These are phyloP conservation scores for Euura lappo DNA, from an alignment of 1,140 invertebrate genomes.

Conservation along the genomic window DNA sequence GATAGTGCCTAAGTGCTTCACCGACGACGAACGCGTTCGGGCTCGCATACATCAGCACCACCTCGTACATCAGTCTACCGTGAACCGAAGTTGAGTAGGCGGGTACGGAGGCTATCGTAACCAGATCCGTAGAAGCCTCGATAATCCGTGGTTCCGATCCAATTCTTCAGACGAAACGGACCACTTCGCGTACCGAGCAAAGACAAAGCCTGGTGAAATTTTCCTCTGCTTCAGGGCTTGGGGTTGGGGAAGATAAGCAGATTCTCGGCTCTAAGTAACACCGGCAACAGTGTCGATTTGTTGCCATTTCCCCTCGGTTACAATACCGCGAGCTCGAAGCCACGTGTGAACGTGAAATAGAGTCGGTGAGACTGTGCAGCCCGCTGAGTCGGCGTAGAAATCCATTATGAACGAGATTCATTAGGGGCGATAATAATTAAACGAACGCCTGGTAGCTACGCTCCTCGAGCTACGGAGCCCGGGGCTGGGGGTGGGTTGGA, in stretches of 20 bases:
- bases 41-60: no score
- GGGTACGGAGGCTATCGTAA: not conserved
- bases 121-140: not conserved
- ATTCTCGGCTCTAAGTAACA: not conserved
- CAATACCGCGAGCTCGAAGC: slow-evolving; percentile 23
- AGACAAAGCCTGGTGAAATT: not conserved
- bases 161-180: not conserved
- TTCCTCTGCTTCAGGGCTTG: no score
- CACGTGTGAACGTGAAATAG: not conserved
- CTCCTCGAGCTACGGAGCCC: not conserved
- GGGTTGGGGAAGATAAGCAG: not conserved
- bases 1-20: slow-evolving; percentile 1
- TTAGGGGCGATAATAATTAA: slow-evolving; percentile 46
- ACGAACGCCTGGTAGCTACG: slow-evolving; percentile 36
- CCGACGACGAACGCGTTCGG: not conserved
- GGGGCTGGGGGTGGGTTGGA: no score
- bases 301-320: not conserved
- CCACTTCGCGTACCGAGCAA: not conserved
- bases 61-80: not conserved
- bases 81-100: not conserved
- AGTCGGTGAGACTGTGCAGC: no score
- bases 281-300: not conserved
- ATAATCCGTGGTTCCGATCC: not conserved
- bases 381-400: slow-evolving; percentile 36
- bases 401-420: slow-evolving; percentile 46